A percentile compares a stretch with the other conserved stretches of the same genome.
Evolutionary conservation across 2,888 invertebrate genomes (phyloP).

Genomic region (Troglohyphantes excavatus): DNA sequence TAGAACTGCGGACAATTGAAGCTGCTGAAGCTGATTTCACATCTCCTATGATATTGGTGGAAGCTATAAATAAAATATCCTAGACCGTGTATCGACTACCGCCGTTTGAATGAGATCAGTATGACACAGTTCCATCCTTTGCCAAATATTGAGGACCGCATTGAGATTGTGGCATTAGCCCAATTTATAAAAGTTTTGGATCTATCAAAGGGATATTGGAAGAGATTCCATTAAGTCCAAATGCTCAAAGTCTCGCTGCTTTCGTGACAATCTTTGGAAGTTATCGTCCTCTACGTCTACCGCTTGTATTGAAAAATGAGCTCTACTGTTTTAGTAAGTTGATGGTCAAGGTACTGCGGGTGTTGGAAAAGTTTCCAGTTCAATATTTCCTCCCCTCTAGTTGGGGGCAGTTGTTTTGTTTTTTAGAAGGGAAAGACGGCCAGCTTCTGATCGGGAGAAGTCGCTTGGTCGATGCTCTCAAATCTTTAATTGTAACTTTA

Average conservation of each 20-base stretch:
- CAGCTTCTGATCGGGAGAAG: no score
- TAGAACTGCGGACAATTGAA: conserved; percentile 23
- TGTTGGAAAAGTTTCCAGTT: conserved; percentile 23
- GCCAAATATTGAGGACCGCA: not conserved
- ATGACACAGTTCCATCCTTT: not conserved
- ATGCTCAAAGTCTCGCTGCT: not conserved
- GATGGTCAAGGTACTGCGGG: not conserved
- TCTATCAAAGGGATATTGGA: not conserved
- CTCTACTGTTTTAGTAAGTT: not conserved
- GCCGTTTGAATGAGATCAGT: not conserved
- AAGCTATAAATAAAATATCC: not conserved
- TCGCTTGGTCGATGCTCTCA: no score
- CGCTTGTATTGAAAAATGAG: conserved; percentile 12
- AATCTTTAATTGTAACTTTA: no score
- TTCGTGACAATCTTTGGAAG: not conserved
- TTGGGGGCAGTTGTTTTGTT: no score
- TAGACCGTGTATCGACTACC: conserved; percentile 7
- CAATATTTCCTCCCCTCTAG: no score
- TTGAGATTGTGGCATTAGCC: not conserved
- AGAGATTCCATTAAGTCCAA: not conserved
- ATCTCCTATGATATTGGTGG: conserved; percentile 27
- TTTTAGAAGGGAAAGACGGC: no score
- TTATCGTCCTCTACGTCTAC: not conserved
- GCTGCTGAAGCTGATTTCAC: not conserved
- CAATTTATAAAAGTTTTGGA: not conserved